A percentile compares a stretch with the other conserved stretches of the same genome.
Conservation (phyloP, 53 echinoderm and acorn worm species). For the Astropecten irregularis region DNA sequence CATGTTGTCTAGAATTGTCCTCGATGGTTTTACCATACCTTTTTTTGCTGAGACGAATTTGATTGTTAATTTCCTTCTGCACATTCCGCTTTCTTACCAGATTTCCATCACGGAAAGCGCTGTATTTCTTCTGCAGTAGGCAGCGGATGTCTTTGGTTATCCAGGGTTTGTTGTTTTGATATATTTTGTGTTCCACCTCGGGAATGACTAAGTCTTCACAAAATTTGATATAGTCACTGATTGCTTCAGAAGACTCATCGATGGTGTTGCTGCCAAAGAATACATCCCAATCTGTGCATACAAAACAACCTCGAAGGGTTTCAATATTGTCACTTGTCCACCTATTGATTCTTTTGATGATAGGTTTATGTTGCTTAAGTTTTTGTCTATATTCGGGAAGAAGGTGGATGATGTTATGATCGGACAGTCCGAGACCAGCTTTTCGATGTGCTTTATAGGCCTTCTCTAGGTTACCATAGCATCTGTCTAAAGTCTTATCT, state of each 20-base stretch:
- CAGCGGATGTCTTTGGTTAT: conserved; percentile 19
- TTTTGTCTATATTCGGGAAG: conserved; percentile 39
- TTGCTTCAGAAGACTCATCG: conserved; percentile 7
- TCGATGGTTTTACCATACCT: neutral
- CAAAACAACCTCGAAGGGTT: conserved; percentile 4
- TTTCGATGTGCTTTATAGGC: conserved; percentile 29
- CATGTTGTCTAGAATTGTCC: conserved; percentile 6
- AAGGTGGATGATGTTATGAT: conserved; percentile 29
- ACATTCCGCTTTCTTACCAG: neutral
- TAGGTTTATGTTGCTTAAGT: conserved; percentile 24
- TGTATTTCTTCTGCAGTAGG: conserved; percentile 11
- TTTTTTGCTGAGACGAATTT: conserved; percentile 1
- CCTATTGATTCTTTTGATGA: neutral
- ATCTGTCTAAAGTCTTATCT: conserved; percentile 30
- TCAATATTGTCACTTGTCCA: conserved; percentile 1
- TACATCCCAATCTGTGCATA: conserved; percentile 31
- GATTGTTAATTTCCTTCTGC: neutral
- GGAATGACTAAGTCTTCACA: conserved; percentile 31
- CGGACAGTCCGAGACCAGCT: conserved; percentile 20
- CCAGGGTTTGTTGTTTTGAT: conserved; percentile 52
- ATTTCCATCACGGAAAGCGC: conserved; percentile 4
- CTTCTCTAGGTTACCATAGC: conserved; percentile 17
- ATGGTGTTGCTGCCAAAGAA: neutral
- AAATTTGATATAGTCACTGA: conserved; percentile 39
- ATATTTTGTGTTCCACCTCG: neutral